phyloP scores from a whole-genome alignment of 2,888 invertebrate genomes.

The Orgyia antiqua region DNA sequence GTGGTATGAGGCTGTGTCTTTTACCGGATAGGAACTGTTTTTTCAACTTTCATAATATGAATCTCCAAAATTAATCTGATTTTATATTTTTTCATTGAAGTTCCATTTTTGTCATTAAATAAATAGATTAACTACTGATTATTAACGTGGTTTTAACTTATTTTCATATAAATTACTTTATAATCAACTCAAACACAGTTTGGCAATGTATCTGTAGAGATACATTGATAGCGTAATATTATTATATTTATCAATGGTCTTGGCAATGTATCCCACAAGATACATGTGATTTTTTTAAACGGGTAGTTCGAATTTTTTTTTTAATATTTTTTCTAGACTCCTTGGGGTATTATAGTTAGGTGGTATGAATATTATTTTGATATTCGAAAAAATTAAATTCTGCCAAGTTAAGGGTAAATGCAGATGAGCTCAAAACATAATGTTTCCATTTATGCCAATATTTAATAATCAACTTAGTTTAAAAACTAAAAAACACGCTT shows the following conservation, averaged over 20 bases:
- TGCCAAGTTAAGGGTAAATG: no score
- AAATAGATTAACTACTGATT: conserved; percentile 6
- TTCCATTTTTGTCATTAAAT: no score
- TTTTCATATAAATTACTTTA: conserved; percentile 3
- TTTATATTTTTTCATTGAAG: no score
- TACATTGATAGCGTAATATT: conserved; percentile 8
- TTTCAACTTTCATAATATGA: conserved; percentile 6
- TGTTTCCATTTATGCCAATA: no score
- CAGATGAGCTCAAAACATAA: no score
- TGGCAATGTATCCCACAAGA: conserved; percentile 10
- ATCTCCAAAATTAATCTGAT: not conserved
- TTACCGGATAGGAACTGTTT: conserved; percentile 12
- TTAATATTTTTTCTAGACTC: not conserved
- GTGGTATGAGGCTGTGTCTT: conserved; percentile 13
- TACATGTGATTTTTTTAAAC: conserved; percentile 5
- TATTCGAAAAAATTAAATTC: no score
- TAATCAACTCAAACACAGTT: conserved; percentile 9
- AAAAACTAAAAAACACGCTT: no score
- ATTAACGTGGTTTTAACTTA: conserved; percentile 7
- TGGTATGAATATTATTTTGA: no score
- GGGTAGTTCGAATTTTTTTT: conserved; percentile 3
- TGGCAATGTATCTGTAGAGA: conserved; percentile 10
- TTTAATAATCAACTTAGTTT: no score
- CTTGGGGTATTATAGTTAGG: no score
- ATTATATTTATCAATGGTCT: conserved; percentile 6